Conservation (phyloP, 2,113 vertebrate genomes). For the Cyprinus carpio region DNA sequence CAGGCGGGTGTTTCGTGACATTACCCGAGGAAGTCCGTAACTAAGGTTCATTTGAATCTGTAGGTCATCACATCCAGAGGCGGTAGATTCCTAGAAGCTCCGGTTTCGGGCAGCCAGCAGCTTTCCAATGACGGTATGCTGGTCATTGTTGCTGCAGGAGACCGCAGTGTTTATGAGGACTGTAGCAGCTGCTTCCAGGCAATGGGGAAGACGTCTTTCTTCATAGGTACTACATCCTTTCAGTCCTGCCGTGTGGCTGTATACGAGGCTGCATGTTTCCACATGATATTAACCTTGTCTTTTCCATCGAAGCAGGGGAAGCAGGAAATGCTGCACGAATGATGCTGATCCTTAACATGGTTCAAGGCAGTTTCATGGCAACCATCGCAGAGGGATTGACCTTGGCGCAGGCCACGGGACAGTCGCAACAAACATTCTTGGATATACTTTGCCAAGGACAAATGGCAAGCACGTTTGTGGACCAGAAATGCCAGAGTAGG, state of each 20-base stretch:
- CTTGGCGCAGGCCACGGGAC: constrained; percentile 94
- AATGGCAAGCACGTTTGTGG: constrained; percentile 97
- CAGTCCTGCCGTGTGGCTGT: background rate
- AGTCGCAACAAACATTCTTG: constrained; percentile 97
- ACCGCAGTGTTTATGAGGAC: constrained; percentile 94
- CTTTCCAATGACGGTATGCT: constrained; percentile 96
- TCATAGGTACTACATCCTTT: constrained; percentile 81
- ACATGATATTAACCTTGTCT: background rate
- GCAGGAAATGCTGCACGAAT: constrained; percentile 95
- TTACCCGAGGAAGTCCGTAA: background rate
- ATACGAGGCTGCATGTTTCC: background rate
- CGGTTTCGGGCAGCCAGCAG: constrained; percentile 96
- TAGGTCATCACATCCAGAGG: constrained; percentile 96
- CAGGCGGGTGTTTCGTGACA: background rate
- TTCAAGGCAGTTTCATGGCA: constrained; percentile 99
- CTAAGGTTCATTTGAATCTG: constrained; percentile 17
- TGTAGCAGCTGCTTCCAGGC: constrained; percentile 99
- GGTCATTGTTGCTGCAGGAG: constrained; percentile 94
- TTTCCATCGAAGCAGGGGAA: constrained; percentile 78
- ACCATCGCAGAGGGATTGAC: constrained; percentile 98
- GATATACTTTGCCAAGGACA: constrained; percentile 98
- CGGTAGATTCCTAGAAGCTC: constrained; percentile 95
- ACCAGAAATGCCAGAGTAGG: constrained; percentile 99
- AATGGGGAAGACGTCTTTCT: constrained; percentile 98
- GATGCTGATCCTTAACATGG: constrained; percentile 99